Conservation (phyloP, 2,888 invertebrate species). For the Oscheius onirici region DNA sequence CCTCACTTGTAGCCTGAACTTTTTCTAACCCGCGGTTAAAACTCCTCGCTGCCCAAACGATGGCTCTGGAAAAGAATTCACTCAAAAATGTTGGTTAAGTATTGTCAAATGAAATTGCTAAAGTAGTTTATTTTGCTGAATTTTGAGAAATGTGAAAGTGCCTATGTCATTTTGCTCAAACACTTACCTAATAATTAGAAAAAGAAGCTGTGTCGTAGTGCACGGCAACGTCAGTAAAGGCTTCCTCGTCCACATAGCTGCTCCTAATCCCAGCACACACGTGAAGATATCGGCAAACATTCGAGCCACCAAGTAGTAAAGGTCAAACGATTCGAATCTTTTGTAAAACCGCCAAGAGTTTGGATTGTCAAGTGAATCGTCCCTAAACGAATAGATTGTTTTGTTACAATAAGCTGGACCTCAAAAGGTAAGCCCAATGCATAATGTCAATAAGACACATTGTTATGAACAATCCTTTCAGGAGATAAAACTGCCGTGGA, state of each 20-base stretch:
- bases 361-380: constrained; percentile 49
- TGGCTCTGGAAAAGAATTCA: constrained; percentile 36
- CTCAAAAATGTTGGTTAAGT: too few species aligned
- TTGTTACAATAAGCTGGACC: too few species aligned
- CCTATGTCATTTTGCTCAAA: background rate
- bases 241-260: constrained; percentile 64
- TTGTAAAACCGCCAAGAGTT: constrained; percentile 61
- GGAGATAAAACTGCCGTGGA: constrained; percentile 34
- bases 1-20: constrained; percentile 46
- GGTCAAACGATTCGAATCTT: constrained; percentile 49
- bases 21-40: constrained; percentile 42
- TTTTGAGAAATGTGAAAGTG: background rate
- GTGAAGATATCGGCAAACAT: constrained; percentile 64
- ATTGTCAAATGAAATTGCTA: too few species aligned
- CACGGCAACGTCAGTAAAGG: constrained; percentile 55
- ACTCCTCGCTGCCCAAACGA: constrained; percentile 54
- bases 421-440: constrained; percentile 61
- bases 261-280: constrained; percentile 60
- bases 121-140: background rate
- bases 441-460: constrained; percentile 58
- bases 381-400: constrained; percentile 42
- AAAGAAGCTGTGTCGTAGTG: constrained; percentile 55
- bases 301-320: constrained; percentile 57
- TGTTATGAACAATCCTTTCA: constrained; percentile 49
- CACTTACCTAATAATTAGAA: constrained; percentile 47